Conservation (phyloP, 2,888 invertebrate species). For the Tiliacea aurago region DNA sequence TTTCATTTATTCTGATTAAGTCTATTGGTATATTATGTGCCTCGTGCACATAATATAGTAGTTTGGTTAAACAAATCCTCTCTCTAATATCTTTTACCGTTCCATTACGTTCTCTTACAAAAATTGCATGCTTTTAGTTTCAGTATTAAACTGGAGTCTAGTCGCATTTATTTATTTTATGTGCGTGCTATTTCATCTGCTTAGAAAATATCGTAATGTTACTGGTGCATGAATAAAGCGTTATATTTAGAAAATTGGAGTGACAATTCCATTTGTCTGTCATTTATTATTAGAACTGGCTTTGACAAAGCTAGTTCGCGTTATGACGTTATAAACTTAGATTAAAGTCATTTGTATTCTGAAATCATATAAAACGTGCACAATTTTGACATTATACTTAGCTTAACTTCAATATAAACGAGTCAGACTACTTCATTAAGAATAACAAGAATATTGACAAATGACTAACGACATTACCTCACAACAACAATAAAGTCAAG, state of each 20-base stretch:
- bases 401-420: constrained; percentile 17
- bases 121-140: background rate
- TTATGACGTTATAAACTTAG: constrained; percentile 4
- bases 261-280: constrained; percentile 33
- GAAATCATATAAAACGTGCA: constrained; percentile 7
- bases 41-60: background rate
- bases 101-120: background rate
- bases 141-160: constrained; percentile 22
- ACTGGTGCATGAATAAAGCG: constrained; percentile 20
- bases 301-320: constrained; percentile 1
- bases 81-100: background rate
- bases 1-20: constrained; percentile 12
- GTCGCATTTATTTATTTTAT: constrained; percentile 23
- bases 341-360: constrained; percentile 34
- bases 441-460: constrained; percentile 44
- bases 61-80: background rate
- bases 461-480: constrained; percentile 40
- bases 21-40: constrained; percentile 18
- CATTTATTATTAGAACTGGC: constrained; percentile 36
- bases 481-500: constrained; percentile 34
- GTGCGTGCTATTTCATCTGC: constrained; percentile 14
- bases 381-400: constrained; percentile 26
- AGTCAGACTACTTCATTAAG: constrained; percentile 48
- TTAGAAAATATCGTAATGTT: constrained; percentile 27
- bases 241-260: constrained; percentile 31